These are phyloP conservation scores for Echinometra lucunter DNA, from an alignment of 53 echinoderm and acorn worm genomes.

Conservation along the genomic window DNA sequence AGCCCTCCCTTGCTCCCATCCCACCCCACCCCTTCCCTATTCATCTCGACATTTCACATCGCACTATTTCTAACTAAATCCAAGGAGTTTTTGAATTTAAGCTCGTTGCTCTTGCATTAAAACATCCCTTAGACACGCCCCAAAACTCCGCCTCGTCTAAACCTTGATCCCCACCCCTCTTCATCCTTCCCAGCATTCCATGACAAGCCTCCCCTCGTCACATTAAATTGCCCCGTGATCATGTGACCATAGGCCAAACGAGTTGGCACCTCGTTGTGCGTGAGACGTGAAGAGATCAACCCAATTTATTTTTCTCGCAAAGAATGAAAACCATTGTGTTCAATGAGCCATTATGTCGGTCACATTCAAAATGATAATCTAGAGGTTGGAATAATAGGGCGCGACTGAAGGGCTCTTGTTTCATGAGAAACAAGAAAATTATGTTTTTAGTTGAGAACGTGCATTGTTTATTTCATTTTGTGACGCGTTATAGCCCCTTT, in stretches of 20 bases:
- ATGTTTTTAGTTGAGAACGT: too few species aligned
- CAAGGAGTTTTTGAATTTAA: too few species aligned
- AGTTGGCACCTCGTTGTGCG: slow-evolving; percentile 29
- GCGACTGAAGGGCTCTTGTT: not conserved
- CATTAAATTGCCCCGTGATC: slow-evolving; percentile 6
- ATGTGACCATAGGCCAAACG: not conserved
- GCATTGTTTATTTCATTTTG: too few species aligned
- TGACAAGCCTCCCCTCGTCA: not conserved
- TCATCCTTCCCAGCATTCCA: not conserved
- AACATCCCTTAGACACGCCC: too few species aligned
- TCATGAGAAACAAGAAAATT: too few species aligned
- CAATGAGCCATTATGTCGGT: slow-evolving; percentile 22
- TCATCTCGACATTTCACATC: too few species aligned
- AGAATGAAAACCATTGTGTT: slow-evolving; percentile 48
- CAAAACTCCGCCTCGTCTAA: too few species aligned
- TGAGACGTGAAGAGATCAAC: slow-evolving; percentile 51
- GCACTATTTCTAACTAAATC: too few species aligned
- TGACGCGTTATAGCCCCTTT: too few species aligned
- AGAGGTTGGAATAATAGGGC: not conserved
- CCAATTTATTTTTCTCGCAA: not conserved
- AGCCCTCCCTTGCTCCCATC: too few species aligned
- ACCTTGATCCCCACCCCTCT: not conserved
- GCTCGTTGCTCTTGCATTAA: too few species aligned
- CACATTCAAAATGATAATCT: slow-evolving; percentile 1
- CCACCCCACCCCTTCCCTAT: too few species aligned